phyloP scores from a whole-genome alignment of 2,888 invertebrate species.

The Cephus pulcher region DNA sequence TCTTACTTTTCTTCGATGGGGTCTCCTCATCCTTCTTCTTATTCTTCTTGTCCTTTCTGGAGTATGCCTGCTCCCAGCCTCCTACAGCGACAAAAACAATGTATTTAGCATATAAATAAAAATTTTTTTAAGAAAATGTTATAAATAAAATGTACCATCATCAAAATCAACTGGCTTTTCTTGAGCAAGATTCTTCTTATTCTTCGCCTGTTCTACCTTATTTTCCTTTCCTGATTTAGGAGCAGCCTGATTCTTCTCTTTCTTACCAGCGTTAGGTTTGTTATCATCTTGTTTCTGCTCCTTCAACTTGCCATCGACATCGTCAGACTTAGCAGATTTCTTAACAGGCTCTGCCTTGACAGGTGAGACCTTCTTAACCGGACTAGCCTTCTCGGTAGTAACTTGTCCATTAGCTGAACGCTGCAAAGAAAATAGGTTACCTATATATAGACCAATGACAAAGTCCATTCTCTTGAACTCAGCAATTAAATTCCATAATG shows the following conservation, averaged over 20 bases:
- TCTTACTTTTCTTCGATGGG: conserved; percentile 69
- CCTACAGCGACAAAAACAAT: conserved; percentile 50
- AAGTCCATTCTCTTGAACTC: background rate
- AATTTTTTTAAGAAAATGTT: background rate
- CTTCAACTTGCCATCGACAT: conserved; percentile 67
- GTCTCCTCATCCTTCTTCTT: conserved; percentile 73
- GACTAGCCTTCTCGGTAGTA: conserved; percentile 70
- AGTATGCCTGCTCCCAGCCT: conserved; percentile 79
- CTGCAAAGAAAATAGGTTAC: conserved; percentile 65
- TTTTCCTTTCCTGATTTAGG: conserved; percentile 63
- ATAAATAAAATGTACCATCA: conserved; percentile 68
- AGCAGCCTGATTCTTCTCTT: conserved; percentile 50
- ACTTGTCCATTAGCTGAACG: conserved; percentile 74
- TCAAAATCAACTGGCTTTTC: conserved; percentile 81
- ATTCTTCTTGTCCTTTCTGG: conserved; percentile 78
- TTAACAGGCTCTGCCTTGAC: conserved; percentile 66
- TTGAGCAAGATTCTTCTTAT: conserved; percentile 72
- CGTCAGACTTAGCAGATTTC: conserved; percentile 67
- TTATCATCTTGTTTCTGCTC: conserved; percentile 69
- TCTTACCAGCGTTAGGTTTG: conserved; percentile 60
- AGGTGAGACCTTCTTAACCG: conserved; percentile 69
- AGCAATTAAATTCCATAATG: background rate
- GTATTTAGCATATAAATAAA: background rate
- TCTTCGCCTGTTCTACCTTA: conserved; percentile 71
- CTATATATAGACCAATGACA: background rate